These are phyloP conservation scores for Columbina picui DNA, from an alignment of 2,113 vertebrate species.

Conservation along the genomic window DNA sequence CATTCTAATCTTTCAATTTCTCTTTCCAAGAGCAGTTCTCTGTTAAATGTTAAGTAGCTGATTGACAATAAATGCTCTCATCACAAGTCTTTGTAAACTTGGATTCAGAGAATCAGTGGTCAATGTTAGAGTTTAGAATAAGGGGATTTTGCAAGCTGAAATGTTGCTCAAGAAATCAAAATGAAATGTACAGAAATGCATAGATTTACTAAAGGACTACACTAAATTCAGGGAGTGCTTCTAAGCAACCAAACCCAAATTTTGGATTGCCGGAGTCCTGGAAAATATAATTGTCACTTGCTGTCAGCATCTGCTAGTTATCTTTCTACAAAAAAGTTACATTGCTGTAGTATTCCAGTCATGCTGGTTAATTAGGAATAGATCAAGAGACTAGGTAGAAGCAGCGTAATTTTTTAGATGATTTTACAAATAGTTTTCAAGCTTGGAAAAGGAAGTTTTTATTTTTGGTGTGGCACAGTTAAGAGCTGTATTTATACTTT, in stretches of 20 bases:
- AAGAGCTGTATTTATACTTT: not conserved
- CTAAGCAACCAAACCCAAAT: not conserved
- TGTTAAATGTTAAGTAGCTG: not conserved
- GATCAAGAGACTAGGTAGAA: not conserved
- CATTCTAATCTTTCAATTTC: not conserved
- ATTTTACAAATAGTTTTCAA: not conserved
- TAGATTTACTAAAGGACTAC: not conserved
- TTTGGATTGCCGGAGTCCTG: not conserved
- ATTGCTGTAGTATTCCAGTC: not conserved
- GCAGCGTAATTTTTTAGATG: not conserved
- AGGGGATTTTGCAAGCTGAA: not conserved
- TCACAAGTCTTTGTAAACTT: not conserved
- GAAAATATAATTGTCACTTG: not conserved
- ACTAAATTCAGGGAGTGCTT: not conserved
- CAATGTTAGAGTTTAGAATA: not conserved
- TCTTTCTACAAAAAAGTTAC: not conserved
- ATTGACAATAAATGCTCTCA: not conserved
- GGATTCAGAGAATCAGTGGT: not conserved
- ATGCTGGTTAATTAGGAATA: not conserved
- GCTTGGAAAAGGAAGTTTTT: not conserved
- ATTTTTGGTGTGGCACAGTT: not conserved
- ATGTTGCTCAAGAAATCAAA: not conserved
- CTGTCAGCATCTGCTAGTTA: not conserved
- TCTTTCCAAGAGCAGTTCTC: not conserved
- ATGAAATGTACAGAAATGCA: not conserved